These are phyloP conservation scores for Euspilapteryx auroguttella DNA, from an alignment of 2,888 invertebrate genomes.

Conservation along the genomic window DNA sequence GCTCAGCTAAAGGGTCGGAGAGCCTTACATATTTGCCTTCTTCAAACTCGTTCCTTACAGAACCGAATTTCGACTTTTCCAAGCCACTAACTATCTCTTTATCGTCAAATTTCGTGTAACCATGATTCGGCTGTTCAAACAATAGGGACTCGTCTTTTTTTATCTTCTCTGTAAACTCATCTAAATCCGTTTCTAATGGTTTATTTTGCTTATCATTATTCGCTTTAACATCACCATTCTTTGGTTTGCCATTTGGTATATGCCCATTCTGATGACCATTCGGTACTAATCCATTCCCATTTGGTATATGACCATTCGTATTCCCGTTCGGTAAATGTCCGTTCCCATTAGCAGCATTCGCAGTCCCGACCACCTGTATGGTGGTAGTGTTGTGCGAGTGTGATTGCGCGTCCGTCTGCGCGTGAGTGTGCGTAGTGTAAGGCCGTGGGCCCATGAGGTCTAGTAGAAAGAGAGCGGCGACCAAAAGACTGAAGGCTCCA, in stretches of 20 bases:
- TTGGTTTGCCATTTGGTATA: constrained; percentile 9
- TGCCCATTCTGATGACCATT: constrained; percentile 18
- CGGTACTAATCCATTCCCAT: too few relatives aligned
- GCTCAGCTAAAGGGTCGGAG: constrained; percentile 35
- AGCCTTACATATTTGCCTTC: constrained; percentile 39
- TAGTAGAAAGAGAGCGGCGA: constrained; percentile 68
- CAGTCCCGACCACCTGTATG: constrained; percentile 9
- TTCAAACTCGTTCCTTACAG: constrained; percentile 37
- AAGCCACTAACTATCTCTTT: constrained; percentile 20
- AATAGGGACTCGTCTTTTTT: constrained; percentile 21
- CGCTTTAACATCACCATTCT: background rate
- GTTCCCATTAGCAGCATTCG: constrained; percentile 7
- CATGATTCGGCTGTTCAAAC: constrained; percentile 24
- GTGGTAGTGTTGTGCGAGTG: constrained; percentile 20
- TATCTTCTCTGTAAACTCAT: constrained; percentile 19
- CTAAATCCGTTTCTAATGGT: constrained; percentile 37
- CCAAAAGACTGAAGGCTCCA: constrained; percentile 67
- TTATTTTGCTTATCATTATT: constrained; percentile 16
- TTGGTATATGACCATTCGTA: constrained; percentile 9
- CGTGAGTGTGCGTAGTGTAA: constrained; percentile 37
- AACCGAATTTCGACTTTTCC: constrained; percentile 47
- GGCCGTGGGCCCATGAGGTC: constrained; percentile 65
- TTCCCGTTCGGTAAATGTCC: constrained; percentile 17
- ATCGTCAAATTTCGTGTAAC: constrained; percentile 25
- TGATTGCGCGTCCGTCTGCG: constrained; percentile 28